Evolutionary conservation across 1,140 invertebrate species (phyloP).

Genomic region (Rhizoglyphus robini): DNA sequence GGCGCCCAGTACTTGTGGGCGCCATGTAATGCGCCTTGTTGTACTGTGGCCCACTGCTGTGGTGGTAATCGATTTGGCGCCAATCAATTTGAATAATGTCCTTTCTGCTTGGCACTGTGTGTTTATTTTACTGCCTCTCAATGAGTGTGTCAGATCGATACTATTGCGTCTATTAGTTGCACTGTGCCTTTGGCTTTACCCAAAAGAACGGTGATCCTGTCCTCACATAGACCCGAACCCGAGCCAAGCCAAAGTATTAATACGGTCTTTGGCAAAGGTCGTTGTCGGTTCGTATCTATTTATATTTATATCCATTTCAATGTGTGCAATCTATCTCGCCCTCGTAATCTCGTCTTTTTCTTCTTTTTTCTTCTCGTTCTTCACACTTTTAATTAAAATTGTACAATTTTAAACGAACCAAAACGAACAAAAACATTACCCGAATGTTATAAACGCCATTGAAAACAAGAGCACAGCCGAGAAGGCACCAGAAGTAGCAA

Average conservation of each 20-base stretch:
- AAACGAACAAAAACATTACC: too few species aligned
- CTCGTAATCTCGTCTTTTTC: not conserved
- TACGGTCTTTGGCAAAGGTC: too few species aligned
- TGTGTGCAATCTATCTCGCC: not conserved
- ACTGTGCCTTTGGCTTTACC: too few species aligned
- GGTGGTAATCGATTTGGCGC: constrained; percentile 11
- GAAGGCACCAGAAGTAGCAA: too few species aligned
- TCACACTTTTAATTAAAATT: not conserved
- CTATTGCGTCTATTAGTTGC: too few species aligned
- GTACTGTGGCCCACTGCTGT: not conserved
- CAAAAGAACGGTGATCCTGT: too few species aligned
- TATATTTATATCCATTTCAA: not conserved
- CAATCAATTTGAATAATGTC: constrained; percentile 14
- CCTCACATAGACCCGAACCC: too few species aligned
- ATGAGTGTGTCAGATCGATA: not conserved
- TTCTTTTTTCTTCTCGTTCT: not conserved
- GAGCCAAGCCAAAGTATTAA: too few species aligned
- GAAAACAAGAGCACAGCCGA: too few species aligned
- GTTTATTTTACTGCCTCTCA: not conserved
- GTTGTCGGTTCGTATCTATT: not conserved
- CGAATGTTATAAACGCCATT: too few species aligned
- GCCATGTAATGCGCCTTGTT: too few species aligned
- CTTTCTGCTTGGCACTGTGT: not conserved
- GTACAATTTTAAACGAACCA: constrained; percentile 11
- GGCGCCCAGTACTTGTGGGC: too few species aligned